phyloP scores from a whole-genome alignment of 2,113 vertebrate genomes.

The Varanus salvator region DNA sequence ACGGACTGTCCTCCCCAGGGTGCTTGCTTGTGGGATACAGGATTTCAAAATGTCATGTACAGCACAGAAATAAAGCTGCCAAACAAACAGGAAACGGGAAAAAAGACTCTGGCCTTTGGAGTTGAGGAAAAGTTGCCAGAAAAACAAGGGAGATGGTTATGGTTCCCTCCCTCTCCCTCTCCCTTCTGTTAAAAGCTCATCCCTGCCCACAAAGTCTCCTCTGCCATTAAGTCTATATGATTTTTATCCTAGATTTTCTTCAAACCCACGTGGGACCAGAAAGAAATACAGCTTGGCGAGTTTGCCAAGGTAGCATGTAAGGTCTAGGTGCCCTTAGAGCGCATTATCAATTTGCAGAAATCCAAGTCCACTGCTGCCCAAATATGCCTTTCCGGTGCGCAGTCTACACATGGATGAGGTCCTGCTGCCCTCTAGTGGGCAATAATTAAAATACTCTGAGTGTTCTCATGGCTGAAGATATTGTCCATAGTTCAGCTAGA shows the following conservation, averaged over 20 bases:
- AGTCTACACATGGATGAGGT: neutral
- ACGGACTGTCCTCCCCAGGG: no score
- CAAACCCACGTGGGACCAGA: neutral
- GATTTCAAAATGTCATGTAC: neutral
- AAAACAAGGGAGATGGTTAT: neutral
- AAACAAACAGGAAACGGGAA: neutral
- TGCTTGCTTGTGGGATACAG: no score
- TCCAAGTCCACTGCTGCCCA: neutral
- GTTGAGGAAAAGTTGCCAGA: neutral
- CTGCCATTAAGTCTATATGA: neutral
- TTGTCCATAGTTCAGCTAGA: neutral
- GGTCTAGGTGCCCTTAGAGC: neutral
- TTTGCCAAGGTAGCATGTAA: neutral
- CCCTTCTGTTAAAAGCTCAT: neutral
- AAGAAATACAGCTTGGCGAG: neutral
- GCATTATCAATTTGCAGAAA: neutral
- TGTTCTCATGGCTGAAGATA: neutral
- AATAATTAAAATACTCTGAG: neutral
- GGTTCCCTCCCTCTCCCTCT: no score
- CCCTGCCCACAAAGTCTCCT: neutral
- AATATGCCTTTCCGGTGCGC: no score
- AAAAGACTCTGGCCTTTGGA: neutral
- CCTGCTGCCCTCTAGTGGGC: constrained; percentile 9
- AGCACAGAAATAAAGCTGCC: neutral
- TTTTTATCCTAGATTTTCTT: neutral